Conservation (phyloP, 2,113 vertebrate genomes). For the Chiloscyllium plagiosum region DNA sequence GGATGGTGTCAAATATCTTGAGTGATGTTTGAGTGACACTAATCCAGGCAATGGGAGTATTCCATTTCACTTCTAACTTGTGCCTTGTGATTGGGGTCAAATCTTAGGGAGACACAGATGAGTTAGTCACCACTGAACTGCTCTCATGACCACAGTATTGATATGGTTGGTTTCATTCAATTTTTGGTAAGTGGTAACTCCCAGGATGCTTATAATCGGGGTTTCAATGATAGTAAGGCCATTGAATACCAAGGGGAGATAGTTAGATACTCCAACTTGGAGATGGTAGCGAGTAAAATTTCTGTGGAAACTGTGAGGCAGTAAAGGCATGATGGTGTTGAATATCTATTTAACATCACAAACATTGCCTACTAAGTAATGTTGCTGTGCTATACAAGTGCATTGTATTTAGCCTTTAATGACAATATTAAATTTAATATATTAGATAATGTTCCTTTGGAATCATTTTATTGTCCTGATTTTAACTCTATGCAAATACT, state of each 20-base stretch:
- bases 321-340: not conserved
- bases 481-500: not conserved
- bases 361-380: not conserved
- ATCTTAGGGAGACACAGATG: not conserved
- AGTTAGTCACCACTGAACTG: too few relatives aligned
- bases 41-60: not conserved
- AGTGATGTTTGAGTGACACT: not conserved
- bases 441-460: not conserved
- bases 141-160: too few relatives aligned
- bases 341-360: not conserved
- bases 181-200: too few relatives aligned
- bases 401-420: not conserved
- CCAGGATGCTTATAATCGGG: too few relatives aligned
- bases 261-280: too few relatives aligned
- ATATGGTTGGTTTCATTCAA: too few relatives aligned
- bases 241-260: too few relatives aligned
- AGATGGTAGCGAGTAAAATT: not conserved
- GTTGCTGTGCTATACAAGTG: not conserved
- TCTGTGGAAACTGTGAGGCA: not conserved
- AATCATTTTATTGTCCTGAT: not conserved
- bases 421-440: not conserved
- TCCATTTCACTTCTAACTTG: not conserved
- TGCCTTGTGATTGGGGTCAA: not conserved
- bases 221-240: too few relatives aligned
- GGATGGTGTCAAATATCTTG: not conserved